phyloP scores from a whole-genome alignment of 1,140 invertebrate species.

The Pinna nobilis region DNA sequence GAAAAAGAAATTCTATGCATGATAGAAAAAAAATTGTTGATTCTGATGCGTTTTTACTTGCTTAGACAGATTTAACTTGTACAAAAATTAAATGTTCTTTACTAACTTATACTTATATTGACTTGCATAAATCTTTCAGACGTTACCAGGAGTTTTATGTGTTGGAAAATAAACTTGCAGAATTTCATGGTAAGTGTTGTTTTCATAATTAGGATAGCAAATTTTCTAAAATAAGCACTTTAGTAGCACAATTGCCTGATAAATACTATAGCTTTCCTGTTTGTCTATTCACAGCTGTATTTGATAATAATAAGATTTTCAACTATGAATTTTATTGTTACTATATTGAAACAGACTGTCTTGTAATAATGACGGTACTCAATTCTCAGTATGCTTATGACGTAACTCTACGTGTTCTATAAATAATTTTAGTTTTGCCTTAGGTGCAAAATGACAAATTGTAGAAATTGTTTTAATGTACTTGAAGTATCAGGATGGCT shows the following conservation, averaged over 20 bases:
- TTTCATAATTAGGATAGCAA: neutral
- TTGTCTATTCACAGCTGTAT: neutral
- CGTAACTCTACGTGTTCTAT: no score
- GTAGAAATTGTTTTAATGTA: no score
- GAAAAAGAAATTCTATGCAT: neutral
- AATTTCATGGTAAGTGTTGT: constrained; percentile 86
- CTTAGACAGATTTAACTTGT: neutral
- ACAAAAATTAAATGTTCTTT: no score
- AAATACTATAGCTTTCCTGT: neutral
- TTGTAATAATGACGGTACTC: no score
- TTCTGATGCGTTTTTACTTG: neutral
- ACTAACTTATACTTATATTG: constrained; percentile 10
- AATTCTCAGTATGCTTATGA: no score
- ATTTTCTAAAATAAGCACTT: neutral
- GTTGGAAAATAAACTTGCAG: constrained; percentile 83
- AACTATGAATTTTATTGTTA: no score
- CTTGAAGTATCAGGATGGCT: no score
- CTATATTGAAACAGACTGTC: no score
- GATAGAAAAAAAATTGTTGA: neutral
- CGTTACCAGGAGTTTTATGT: constrained; percentile 87
- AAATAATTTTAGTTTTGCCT: no score
- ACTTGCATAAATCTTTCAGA: constrained; percentile 47
- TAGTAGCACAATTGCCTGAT: neutral
- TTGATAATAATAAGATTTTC: no score
- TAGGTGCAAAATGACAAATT: no score